These are phyloP conservation scores for Acanthisitta chloris DNA, from an alignment of 2,113 vertebrate species.

Conservation along the genomic window DNA sequence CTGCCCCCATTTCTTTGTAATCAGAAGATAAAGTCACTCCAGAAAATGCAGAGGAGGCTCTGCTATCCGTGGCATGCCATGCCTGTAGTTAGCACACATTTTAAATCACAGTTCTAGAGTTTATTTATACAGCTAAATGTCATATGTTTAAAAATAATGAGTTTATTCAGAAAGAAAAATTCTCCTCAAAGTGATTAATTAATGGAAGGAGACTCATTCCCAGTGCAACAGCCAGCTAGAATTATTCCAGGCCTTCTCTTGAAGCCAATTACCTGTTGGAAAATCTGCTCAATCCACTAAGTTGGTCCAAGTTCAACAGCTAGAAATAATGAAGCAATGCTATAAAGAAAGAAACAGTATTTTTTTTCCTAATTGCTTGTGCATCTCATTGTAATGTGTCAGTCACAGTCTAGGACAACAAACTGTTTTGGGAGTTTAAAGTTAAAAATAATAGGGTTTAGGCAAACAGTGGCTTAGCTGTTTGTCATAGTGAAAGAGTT, in stretches of 20 bases:
- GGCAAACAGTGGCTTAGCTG: neutral
- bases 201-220: constrained; percentile 27
- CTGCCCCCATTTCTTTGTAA: constrained; percentile 26
- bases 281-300: constrained; percentile 26
- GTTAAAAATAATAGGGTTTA: neutral
- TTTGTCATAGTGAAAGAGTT: neutral
- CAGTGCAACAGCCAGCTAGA: constrained; percentile 30
- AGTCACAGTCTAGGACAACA: neutral
- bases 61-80: neutral
- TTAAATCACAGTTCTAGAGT: constrained; percentile 34
- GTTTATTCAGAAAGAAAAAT: constrained; percentile 44
- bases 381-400: neutral
- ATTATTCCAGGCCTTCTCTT: constrained; percentile 32
- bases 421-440: neutral
- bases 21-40: constrained; percentile 28
- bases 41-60: constrained; percentile 56
- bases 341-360: neutral
- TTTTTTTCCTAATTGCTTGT: neutral
- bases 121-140: constrained; percentile 52
- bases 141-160: constrained; percentile 55
- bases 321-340: constrained; percentile 4
- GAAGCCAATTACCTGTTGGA: constrained; percentile 57
- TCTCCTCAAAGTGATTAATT: constrained; percentile 50
- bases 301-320: constrained; percentile 27
- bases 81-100: constrained; percentile 23